Conservation (phyloP, 2,888 invertebrate species). For the Coremacera marginata region DNA sequence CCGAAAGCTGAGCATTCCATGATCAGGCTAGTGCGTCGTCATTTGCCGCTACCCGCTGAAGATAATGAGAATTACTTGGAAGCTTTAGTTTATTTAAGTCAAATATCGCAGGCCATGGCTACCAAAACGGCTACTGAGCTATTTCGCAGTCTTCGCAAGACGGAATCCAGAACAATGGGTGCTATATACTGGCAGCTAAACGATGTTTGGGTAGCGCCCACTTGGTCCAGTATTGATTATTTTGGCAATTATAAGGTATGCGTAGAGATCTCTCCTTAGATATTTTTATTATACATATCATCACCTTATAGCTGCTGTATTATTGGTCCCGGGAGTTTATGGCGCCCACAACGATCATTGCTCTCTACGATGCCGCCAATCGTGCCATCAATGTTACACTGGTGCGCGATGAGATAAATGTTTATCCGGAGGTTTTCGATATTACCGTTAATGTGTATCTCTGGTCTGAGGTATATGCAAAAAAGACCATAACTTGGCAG, state of each 20-base stretch:
- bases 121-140: slow-evolving; percentile 86
- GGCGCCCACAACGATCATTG: slow-evolving; percentile 78
- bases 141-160: slow-evolving; percentile 74
- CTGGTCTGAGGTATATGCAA: slow-evolving; percentile 71
- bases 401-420: slow-evolving; percentile 74
- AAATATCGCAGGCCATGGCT: slow-evolving; percentile 90
- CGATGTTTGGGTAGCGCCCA: slow-evolving; percentile 97
- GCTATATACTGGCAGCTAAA: slow-evolving; percentile 99
- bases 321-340: slow-evolving; percentile 90
- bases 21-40: slow-evolving; percentile 72
- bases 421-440: slow-evolving; percentile 69
- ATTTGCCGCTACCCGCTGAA: slow-evolving; percentile 74
- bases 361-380: slow-evolving; percentile 69
- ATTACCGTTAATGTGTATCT: slow-evolving; percentile 74
- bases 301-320: slow-evolving; percentile 72
- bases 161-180: slow-evolving; percentile 82
- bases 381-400: slow-evolving; percentile 74
- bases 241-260: slow-evolving; percentile 66
- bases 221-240: slow-evolving; percentile 89
- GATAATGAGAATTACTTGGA: slow-evolving; percentile 73
- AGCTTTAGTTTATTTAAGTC: slow-evolving; percentile 84
- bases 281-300: neutral
- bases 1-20: slow-evolving; percentile 78
- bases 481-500: slow-evolving; percentile 52
- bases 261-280: neutral